Conservation (phyloP, 2,888 invertebrate species). For the Callinectes sapidus region DNA sequence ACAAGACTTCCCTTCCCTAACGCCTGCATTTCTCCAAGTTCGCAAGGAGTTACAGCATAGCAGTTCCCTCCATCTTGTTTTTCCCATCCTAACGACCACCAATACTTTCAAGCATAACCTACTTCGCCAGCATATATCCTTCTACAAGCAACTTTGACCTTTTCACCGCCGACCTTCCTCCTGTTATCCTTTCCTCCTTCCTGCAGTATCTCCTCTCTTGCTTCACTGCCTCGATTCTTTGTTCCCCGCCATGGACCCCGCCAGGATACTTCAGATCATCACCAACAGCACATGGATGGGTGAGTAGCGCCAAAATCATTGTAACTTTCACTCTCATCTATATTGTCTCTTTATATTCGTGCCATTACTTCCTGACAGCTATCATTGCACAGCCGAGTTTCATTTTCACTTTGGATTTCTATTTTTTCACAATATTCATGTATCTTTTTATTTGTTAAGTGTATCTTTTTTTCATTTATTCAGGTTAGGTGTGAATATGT, state of each 20-base stretch:
- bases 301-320: background rate
- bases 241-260: constrained; percentile 6
- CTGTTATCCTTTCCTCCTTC: background rate
- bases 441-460: background rate
- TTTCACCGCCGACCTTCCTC: background rate
- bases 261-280: constrained; percentile 28
- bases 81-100: background rate
- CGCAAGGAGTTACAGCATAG: background rate
- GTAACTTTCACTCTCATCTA: background rate
- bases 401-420: too few relatives aligned
- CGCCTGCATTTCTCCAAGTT: background rate
- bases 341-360: background rate
- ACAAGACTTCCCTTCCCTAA: background rate
- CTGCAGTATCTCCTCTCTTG: background rate
- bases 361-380: too few relatives aligned
- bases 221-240: background rate
- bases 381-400: too few relatives aligned
- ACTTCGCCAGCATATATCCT: background rate
- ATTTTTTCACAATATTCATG: too few relatives aligned
- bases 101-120: background rate
- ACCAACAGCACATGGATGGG: constrained; percentile 34
- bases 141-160: background rate
- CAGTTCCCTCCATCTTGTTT: background rate
- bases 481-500: background rate
- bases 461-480: background rate